Evolutionary conservation across 2,797 vertebrate species (phyloP).

Genomic region (Premnoplex brunnescens): DNA sequence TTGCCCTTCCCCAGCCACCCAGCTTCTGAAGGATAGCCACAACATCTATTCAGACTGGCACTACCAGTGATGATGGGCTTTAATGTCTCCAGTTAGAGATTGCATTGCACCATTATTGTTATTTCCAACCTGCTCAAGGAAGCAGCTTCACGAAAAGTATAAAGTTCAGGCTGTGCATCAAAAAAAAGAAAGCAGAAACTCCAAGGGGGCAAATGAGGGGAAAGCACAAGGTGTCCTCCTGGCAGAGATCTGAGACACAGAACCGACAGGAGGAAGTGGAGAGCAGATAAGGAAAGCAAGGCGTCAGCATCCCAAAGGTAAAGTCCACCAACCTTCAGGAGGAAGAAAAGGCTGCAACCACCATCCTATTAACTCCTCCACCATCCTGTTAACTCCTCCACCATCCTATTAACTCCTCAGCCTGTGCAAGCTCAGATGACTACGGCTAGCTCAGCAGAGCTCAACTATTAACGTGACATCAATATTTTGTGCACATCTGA

Average conservation of each 20-base stretch:
- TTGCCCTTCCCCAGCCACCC: not conserved
- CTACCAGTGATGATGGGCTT: not conserved
- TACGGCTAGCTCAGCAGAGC: not conserved
- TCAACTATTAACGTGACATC: not conserved
- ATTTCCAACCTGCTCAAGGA: not conserved
- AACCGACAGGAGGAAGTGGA: not conserved
- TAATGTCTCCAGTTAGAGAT: not conserved
- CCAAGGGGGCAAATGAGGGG: not conserved
- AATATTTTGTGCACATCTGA: not conserved
- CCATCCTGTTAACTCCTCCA: not conserved
- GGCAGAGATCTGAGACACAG: not conserved
- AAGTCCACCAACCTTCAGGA: conserved; percentile 6
- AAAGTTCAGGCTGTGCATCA: not conserved
- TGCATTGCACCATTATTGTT: not conserved
- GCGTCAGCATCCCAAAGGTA: not conserved
- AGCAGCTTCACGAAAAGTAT: not conserved
- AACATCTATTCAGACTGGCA: not conserved
- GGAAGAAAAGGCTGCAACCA: not conserved
- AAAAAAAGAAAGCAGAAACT: not conserved
- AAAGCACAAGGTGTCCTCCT: not conserved
- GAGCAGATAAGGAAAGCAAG: not conserved
- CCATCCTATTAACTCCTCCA: not conserved
- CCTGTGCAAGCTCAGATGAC: not conserved
- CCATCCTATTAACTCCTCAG: not conserved
- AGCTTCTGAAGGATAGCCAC: not conserved